These are phyloP conservation scores for Pithecia hirsuta DNA, from an alignment of 2,797 vertebrate genomes.

Conservation along the genomic window DNA sequence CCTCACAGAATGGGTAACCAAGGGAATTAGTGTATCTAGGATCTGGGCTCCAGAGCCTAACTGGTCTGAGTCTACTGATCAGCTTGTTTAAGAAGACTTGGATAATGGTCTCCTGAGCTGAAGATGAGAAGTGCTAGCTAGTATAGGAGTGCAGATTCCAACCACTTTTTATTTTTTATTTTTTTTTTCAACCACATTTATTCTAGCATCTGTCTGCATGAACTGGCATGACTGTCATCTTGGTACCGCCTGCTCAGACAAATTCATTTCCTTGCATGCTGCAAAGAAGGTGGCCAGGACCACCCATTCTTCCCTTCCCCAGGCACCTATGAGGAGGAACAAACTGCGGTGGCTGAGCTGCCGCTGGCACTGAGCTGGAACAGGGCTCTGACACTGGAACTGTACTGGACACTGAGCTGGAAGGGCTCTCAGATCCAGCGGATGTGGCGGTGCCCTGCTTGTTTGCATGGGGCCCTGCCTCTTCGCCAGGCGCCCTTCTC, in stretches of 20 bases:
- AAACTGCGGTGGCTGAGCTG: background rate
- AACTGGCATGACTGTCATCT: background rate
- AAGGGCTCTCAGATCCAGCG: background rate
- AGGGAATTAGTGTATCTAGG: background rate
- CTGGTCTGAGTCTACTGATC: background rate
- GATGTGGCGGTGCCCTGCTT: background rate
- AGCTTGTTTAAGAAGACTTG: background rate
- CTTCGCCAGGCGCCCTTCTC: fast-evolving
- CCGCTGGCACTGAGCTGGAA: background rate
- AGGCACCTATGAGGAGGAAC: background rate
- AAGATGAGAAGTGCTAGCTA: background rate
- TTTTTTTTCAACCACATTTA: background rate
- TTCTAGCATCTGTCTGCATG: background rate
- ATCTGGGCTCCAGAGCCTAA: background rate
- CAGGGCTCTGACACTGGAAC: background rate
- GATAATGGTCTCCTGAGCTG: background rate
- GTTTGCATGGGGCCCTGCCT: background rate
- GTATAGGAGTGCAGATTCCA: background rate
- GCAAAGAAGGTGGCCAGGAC: background rate
- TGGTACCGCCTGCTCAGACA: background rate
- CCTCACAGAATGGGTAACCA: background rate
- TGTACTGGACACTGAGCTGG: background rate
- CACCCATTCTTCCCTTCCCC: background rate
- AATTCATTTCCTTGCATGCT: background rate
- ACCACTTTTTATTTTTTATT: background rate